These are phyloP conservation scores for Drosophila repletoides DNA, from an alignment of 1,140 invertebrate species.

Conservation along the genomic window DNA sequence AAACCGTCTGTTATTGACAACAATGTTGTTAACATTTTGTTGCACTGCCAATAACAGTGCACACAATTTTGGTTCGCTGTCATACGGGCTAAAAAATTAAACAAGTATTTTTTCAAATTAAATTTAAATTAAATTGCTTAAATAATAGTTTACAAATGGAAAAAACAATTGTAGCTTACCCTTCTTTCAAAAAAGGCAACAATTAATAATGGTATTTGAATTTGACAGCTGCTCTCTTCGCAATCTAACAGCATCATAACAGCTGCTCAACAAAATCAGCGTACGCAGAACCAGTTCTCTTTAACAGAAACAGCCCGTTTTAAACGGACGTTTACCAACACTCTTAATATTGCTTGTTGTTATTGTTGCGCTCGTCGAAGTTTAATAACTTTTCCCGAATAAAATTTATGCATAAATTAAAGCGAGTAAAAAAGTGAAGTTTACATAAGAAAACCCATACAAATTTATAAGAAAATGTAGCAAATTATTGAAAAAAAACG, in stretches of 20 bases:
- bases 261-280: too few species aligned
- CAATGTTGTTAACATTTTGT: background rate
- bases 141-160: too few species aligned
- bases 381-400: slow-evolving; percentile 38
- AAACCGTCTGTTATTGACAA: slow-evolving; percentile 13
- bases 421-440: slow-evolving; percentile 46
- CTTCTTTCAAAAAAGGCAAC: too few species aligned
- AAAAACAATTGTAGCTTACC: background rate
- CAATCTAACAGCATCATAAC: background rate
- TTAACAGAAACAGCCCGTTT: background rate
- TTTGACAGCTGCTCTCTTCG: background rate
- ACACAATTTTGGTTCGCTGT: background rate
- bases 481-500: background rate
- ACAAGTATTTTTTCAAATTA: too few species aligned
- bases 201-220: too few species aligned
- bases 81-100: too few species aligned
- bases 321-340: slow-evolving; percentile 1
- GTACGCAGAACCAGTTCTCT: too few species aligned
- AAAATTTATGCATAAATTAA: slow-evolving; percentile 26
- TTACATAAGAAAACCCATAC: slow-evolving; percentile 46
- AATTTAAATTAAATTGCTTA: too few species aligned
- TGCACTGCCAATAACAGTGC: slow-evolving; percentile 18
- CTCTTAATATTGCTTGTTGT: slow-evolving; percentile 42
- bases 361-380: slow-evolving; percentile 41
- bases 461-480: slow-evolving; percentile 29